phyloP scores from a whole-genome alignment of 2,888 invertebrate genomes.

The Allygus modestus region DNA sequence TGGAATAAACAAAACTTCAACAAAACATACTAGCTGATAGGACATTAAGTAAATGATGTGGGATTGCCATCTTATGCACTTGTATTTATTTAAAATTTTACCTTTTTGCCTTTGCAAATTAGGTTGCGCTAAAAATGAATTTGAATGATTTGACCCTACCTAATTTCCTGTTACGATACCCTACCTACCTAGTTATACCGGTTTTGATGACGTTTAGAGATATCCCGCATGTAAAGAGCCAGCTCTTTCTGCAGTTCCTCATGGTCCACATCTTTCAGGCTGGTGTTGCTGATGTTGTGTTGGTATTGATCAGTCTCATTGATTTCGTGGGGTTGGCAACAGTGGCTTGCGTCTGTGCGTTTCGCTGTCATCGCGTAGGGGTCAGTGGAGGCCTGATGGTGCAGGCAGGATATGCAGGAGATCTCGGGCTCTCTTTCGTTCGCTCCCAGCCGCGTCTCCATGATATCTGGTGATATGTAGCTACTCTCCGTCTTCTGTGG shows the following conservation, averaged over 20 bases:
- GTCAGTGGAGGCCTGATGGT: not conserved
- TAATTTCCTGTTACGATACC: no score
- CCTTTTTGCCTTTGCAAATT: no score
- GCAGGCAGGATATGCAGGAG: slow-evolving; percentile 53
- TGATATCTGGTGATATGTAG: slow-evolving; percentile 18
- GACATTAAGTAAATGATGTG: no score
- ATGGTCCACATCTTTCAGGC: slow-evolving; percentile 74
- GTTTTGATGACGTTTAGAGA: slow-evolving; percentile 68
- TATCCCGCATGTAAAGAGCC: slow-evolving; percentile 74
- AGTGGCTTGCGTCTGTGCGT: no score
- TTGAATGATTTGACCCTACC: no score
- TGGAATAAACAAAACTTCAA: no score
- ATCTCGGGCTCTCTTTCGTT: not conserved
- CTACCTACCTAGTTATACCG: not conserved
- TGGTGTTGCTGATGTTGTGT: slow-evolving; percentile 74
- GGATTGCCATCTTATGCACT: no score
- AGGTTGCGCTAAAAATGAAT: no score
- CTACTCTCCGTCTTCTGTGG: slow-evolving; percentile 15
- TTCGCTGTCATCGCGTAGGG: not conserved
- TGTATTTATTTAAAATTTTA: not conserved
- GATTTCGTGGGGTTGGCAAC: slow-evolving; percentile 50
- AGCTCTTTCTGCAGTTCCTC: slow-evolving; percentile 75
- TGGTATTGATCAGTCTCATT: slow-evolving; percentile 57
- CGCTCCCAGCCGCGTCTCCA: slow-evolving; percentile 31
- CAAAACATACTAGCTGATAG: no score